These are phyloP conservation scores for Acropternis orthonyx DNA, from an alignment of 2,797 vertebrate species.

Conservation along the genomic window DNA sequence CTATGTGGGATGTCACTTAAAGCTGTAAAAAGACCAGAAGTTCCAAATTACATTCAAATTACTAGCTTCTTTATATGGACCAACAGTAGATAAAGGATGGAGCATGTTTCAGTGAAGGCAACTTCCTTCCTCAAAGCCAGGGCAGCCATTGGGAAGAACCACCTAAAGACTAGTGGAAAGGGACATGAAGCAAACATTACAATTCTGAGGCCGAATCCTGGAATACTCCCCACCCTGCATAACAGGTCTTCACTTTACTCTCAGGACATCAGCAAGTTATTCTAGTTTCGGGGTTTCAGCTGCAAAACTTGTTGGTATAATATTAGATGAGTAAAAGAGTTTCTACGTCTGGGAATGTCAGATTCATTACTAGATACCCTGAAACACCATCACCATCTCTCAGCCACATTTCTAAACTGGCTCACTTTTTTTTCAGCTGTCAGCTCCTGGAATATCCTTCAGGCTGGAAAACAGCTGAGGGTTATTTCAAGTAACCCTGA, in stretches of 20 bases:
- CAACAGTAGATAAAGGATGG: not conserved
- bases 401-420: conserved; percentile 43
- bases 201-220: not conserved
- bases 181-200: not conserved
- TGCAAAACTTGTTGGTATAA: conserved; percentile 8
- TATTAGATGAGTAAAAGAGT: not conserved
- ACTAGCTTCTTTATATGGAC: not conserved
- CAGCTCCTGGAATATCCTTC: conserved; percentile 56
- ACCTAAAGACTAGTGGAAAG: not conserved
- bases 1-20: conserved; percentile 74
- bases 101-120: not conserved
- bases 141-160: not conserved
- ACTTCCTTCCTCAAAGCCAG: not conserved
- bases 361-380: conserved; percentile 42
- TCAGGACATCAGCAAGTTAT: not conserved
- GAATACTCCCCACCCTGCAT: not conserved
- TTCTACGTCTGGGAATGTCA: conserved; percentile 33
- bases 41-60: not conserved
- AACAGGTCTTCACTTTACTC: not conserved
- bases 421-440: conserved; percentile 64
- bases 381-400: conserved; percentile 39
- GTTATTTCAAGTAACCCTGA: conserved; percentile 66
- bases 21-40: conserved; percentile 65
- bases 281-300: not conserved
- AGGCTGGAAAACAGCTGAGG: conserved; percentile 62